Evolutionary conservation across 2,113 vertebrate genomes (phyloP).

Genomic region (Urocolius indicus): DNA sequence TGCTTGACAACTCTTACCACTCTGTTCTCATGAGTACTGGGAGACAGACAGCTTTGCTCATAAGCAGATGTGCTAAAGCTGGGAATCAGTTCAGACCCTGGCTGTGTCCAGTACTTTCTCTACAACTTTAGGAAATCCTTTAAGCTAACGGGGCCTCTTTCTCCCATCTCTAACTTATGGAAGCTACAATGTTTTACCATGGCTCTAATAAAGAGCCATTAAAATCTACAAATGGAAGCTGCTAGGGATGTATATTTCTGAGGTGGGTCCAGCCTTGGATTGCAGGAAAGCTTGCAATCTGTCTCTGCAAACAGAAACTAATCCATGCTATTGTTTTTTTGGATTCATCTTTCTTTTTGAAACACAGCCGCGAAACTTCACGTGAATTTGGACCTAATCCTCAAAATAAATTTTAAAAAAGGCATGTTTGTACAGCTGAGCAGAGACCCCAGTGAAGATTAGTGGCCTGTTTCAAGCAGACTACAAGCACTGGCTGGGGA

Average conservation of each 20-base stretch:
- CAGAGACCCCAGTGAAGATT: constrained; percentile 29
- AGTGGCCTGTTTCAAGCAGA: background rate
- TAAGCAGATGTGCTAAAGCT: background rate
- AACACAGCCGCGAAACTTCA: background rate
- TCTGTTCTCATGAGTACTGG: background rate
- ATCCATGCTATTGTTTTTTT: constrained; percentile 31
- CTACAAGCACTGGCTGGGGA: background rate
- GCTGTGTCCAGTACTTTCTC: background rate
- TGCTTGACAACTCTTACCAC: background rate
- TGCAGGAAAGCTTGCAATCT: background rate
- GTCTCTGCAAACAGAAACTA: constrained; percentile 9
- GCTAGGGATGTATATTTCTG: background rate
- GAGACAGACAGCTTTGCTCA: background rate
- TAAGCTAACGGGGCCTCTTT: background rate
- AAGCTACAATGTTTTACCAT: background rate
- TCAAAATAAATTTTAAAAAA: background rate
- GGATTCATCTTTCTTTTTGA: constrained; percentile 33
- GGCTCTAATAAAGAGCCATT: background rate
- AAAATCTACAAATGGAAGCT: background rate
- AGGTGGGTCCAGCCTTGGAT: background rate
- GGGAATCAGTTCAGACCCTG: background rate
- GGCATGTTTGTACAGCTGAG: constrained; percentile 61
- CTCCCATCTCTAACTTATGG: background rate
- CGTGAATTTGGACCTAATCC: constrained; percentile 54
- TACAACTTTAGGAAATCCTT: background rate